Percentiles rank a stretch among this genome's conserved stretches.
Evolutionary conservation across 2,797 vertebrate species (phyloP).

Genomic region (Periparus ater): DNA sequence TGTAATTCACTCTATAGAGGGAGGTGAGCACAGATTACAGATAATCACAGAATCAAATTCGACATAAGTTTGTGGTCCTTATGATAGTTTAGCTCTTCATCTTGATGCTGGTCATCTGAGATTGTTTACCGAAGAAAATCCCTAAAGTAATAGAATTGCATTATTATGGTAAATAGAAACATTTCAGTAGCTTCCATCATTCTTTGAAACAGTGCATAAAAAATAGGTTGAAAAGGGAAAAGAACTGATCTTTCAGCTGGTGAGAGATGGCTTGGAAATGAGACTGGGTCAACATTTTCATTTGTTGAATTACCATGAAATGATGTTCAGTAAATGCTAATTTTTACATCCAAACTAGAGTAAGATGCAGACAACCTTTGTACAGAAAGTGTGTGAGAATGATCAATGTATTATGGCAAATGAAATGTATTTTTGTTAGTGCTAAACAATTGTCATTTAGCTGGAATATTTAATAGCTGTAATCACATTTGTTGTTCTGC

Average conservation of each 20-base stretch:
- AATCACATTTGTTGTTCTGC: background rate
- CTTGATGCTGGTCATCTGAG: slow-evolving; percentile 46
- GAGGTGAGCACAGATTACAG: slow-evolving; percentile 56
- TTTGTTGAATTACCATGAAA: background rate
- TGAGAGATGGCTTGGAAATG: background rate
- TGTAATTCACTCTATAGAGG: slow-evolving; percentile 21
- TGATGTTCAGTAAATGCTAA: slow-evolving; percentile 1
- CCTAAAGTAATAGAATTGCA: slow-evolving; percentile 11
- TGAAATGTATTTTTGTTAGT: background rate
- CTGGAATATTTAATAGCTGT: slow-evolving; percentile 8
- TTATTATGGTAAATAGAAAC: slow-evolving; percentile 56
- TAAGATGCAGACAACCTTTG: background rate
- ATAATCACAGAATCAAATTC: slow-evolving; percentile 50
- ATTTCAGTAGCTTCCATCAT: slow-evolving; percentile 44
- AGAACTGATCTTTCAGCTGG: background rate
- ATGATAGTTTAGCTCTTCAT: slow-evolving; percentile 40
- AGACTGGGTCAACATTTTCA: background rate
- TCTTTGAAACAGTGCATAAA: slow-evolving; percentile 7
- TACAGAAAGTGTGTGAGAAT: background rate
- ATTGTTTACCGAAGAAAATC: slow-evolving; percentile 40
- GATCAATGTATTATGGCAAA: background rate
- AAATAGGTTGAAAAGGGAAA: slow-evolving; percentile 40
- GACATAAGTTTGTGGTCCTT: slow-evolving; percentile 50
- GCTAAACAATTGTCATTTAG: background rate
- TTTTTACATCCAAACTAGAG: background rate